phyloP scores from a whole-genome alignment of 2,888 invertebrate species.

The Caenorhabditis uteleia region DNA sequence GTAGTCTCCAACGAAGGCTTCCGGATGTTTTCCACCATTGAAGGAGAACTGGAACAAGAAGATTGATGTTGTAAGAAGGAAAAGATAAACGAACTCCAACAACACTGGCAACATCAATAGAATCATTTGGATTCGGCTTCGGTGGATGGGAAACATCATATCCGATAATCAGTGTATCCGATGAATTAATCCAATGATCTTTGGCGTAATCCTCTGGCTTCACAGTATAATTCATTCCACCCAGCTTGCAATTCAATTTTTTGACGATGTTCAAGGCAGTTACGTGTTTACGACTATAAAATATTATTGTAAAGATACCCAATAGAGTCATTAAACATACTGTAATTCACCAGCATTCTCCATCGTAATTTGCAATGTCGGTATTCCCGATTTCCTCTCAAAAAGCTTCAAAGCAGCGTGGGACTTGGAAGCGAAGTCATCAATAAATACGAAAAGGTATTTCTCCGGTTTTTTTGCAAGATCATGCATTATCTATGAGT shows the following conservation, averaged over 20 bases:
- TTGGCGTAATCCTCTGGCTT: conserved; percentile 7
- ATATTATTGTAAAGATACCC: too few species aligned
- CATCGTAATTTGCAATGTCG: conserved; percentile 28
- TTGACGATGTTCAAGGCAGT: conserved; percentile 18
- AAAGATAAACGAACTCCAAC: conserved; percentile 39
- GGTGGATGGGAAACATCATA: conserved; percentile 46
- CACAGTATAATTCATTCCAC: conserved; percentile 36
- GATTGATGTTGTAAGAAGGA: background rate
- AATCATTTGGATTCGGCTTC: conserved; percentile 7
- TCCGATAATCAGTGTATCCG: conserved; percentile 16
- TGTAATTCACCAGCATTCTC: conserved; percentile 10
- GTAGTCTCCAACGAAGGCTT: conserved; percentile 47
- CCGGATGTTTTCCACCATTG: conserved; percentile 32
- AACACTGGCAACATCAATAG: conserved; percentile 14
- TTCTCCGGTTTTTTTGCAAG: too few species aligned
- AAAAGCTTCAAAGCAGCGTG: conserved; percentile 29
- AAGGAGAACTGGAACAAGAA: conserved; percentile 33
- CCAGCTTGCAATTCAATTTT: conserved; percentile 36
- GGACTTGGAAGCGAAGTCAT: too few species aligned
- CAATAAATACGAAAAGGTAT: too few species aligned
- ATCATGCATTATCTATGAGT: too few species aligned
- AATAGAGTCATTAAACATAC: background rate
- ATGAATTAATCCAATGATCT: conserved; percentile 10
- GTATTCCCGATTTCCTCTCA: conserved; percentile 19
- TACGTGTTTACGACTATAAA: background rate